Conservation (phyloP, 2,888 invertebrate genomes). For the Rotaria magnacalcarata region DNA sequence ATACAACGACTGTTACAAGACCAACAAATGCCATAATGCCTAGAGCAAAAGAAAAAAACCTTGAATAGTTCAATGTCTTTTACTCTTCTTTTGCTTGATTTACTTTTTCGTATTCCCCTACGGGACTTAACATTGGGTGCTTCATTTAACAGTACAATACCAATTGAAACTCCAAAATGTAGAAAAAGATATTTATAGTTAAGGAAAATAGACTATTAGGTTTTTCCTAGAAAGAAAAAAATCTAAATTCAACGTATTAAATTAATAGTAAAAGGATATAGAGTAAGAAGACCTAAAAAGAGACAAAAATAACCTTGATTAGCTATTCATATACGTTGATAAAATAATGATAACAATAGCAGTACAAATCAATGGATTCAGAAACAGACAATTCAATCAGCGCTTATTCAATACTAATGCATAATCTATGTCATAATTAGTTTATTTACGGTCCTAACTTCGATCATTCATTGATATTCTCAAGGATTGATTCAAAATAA, state of each 20-base stretch:
- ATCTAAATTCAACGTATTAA: neutral
- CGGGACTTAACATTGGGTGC: conserved; percentile 66
- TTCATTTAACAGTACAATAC: conserved; percentile 91
- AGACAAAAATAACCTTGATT: neutral
- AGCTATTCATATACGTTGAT: neutral
- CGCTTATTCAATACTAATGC: too few relatives aligned
- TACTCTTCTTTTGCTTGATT: conserved; percentile 56
- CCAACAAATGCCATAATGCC: conserved; percentile 78
- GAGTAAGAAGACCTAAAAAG: conserved; percentile 31
- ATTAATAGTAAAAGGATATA: conserved; percentile 9
- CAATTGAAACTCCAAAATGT: conserved; percentile 87
- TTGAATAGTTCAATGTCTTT: neutral
- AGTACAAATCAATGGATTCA: conserved; percentile 34
- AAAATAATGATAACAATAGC: neutral
- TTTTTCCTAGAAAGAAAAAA: neutral
- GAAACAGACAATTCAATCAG: conserved; percentile 14
- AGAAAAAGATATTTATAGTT: conserved; percentile 47
- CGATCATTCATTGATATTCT: neutral
- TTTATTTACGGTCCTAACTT: neutral
- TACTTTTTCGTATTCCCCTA: conserved; percentile 69
- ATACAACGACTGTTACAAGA: conserved; percentile 78
- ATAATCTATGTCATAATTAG: neutral
- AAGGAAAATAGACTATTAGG: neutral
- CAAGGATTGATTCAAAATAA: neutral
- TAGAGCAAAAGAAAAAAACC: neutral